Evolutionary conservation across 2,888 invertebrate genomes (phyloP), one percentile per base, ranked within the genome.

Genomic region (Mythimna ferrago): DNA sequence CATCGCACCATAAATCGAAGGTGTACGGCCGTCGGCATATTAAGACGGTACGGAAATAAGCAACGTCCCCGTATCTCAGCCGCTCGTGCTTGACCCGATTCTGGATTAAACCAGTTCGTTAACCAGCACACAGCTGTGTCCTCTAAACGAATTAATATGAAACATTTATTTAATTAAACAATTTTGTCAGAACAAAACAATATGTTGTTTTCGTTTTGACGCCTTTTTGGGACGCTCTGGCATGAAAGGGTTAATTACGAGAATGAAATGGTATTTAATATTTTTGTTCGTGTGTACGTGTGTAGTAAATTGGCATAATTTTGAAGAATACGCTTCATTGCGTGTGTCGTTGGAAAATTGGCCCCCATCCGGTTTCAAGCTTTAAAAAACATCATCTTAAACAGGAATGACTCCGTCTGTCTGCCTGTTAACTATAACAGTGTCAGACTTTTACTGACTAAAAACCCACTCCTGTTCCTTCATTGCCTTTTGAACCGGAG

Each of bases 21-120:
- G 86, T 85, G 73, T 81, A 81, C 76, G 78, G 71, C 14, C 44
- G 44, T 72, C 64, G 69, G 44, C 68, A 60, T 82, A 80, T 74
- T 84, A 81, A 78, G 76, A 69, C 38, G 78, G 73, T 75, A 81
- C 82, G 84, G 86, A 87, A 87, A 86, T 86, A 87, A 86, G 82
- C 81, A 74, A 78, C 73, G 66, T 60, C 69, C 74, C 72, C 65
- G 69, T 86, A 84, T 80, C 84, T 79, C 76, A 73, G 73, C 72
- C 71, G 58, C 54, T 78, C 65, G 78, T 73, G 75, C 84, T 86
- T 86, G 86, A 86, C 88, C 88, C 76, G 58, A 56, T 83, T 84
- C 77, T 63, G 67, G 78, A 80, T 86, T 84, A 86, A 73, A 60
- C 74, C 87, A 81, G 76, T 81, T 84, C 78, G 82, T 82, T 81